Evolutionary conservation across 23 tunicate genomes (phyloP), one percentile per base, ranked within the genome.

Genomic region (Ciona savignyi): DNA sequence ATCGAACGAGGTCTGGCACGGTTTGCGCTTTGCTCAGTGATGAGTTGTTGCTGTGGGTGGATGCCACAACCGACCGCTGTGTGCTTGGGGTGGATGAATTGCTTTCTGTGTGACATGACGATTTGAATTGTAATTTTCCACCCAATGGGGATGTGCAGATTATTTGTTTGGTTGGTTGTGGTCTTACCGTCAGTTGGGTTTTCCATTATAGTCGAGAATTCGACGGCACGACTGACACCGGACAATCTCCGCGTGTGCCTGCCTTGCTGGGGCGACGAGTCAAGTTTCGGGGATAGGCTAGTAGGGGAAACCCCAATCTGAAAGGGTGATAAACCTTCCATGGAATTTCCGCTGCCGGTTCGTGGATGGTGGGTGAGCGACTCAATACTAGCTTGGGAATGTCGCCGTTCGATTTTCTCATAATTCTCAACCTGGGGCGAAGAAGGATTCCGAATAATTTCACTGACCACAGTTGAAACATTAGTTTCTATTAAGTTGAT

Each of bases 381-480:
- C 15, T 42, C 56, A 42, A 42, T 42, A 15, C 56, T 42, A 9
- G 56, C 56, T 42, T 62, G 65, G 24, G 93, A 86, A 33, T 86
- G 78, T 32, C 62, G 51, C 0, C 85, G 84, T 60, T 86, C 93
- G 67, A 86, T 86, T 79, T 74, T 68, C 29, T 68, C 85, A 71
- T 66, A 86, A 34, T 86, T 86, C 68, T 79, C 93, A 29, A 86
- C 73, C 86, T 81, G 56, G n/a, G n/a, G n/a, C n/a, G n/a, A n/a
- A n/a, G n/a, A n/a, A n/a, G n/a, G n/a, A n/a, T n/a, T n/a, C n/a
- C n/a, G n/a, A n/a, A n/a, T n/a, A n/a, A n/a, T n/a, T n/a, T n/a
- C n/a, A n/a, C n/a, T n/a, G n/a, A n/a, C n/a, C n/a, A n/a, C n/a
- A n/a, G n/a, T n/a, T n/a, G n/a, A n/a, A 42, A 42, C 15, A 42